Percentiles rank a stretch among this genome's conserved stretches.
phyloP scores from a whole-genome alignment of 2,797 vertebrate species.

The Distichodus sexfasciatus region DNA sequence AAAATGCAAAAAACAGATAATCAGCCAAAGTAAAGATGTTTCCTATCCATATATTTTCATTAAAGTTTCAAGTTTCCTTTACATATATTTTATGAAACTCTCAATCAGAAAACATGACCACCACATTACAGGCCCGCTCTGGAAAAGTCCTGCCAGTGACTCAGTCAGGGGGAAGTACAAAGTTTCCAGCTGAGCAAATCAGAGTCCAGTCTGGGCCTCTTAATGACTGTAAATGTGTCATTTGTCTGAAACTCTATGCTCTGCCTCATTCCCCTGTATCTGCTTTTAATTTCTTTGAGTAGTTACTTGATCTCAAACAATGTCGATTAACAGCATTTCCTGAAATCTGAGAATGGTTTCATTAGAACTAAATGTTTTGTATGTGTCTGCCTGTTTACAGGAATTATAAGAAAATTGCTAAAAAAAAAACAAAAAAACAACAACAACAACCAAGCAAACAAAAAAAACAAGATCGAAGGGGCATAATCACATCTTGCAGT shows the following conservation, averaged over 20 bases:
- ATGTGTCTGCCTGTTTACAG: constrained; percentile 38
- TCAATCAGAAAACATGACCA: constrained; percentile 8
- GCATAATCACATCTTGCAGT: background rate
- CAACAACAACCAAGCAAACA: too few species aligned
- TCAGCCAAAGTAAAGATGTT: background rate
- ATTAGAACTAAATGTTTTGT: constrained; percentile 58
- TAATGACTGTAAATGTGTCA: constrained; percentile 45
- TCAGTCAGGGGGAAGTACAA: constrained; percentile 36
- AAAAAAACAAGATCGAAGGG: constrained; percentile 12
- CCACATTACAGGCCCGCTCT: background rate
- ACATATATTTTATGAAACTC: too few species aligned
- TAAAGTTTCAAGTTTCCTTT: background rate
- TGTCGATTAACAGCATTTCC: constrained; percentile 48
- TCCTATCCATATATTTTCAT: too few species aligned
- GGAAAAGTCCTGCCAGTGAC: constrained; percentile 30
- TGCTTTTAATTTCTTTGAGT: constrained; percentile 63
- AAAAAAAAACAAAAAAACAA: constrained; percentile 30
- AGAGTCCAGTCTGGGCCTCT: constrained; percentile 22
- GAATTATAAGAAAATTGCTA: constrained; percentile 25
- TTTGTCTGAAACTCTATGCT: constrained; percentile 43
- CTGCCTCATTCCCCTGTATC: constrained; percentile 41
- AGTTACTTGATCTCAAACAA: constrained; percentile 54
- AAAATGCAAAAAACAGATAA: too few species aligned
- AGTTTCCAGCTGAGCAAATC: constrained; percentile 42
- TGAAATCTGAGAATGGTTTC: constrained; percentile 57